Percentiles rank a stretch among this genome's conserved stretches.
These are phyloP conservation scores for Drosophila stalkeri DNA, from an alignment of 2,888 invertebrate genomes.

Conservation along the genomic window DNA sequence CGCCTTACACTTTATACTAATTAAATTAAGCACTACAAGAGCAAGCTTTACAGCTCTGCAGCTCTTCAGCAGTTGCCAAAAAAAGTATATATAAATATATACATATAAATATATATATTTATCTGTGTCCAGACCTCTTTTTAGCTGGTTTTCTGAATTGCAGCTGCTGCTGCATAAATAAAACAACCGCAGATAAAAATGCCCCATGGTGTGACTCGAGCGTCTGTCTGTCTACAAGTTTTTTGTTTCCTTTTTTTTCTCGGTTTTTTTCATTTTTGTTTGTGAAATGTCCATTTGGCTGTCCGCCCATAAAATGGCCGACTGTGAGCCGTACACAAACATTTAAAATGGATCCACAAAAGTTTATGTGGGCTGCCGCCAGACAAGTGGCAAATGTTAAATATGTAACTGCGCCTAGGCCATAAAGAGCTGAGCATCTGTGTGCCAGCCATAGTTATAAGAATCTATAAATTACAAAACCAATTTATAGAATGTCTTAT, in stretches of 20 bases:
- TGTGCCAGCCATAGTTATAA: not conserved
- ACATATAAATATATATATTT: not conserved
- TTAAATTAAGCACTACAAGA: constrained; percentile 59
- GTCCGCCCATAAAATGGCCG: constrained; percentile 48
- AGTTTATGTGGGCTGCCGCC: constrained; percentile 17
- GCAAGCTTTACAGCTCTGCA: not conserved
- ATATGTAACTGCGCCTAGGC: constrained; percentile 2
- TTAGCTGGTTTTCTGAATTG: constrained; percentile 35
- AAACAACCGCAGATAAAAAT: constrained; percentile 60
- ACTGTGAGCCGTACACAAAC: constrained; percentile 38
- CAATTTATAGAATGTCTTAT: not conserved
- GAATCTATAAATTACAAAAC: constrained; percentile 10
- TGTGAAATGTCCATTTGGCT: constrained; percentile 43
- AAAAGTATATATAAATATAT: not conserved
- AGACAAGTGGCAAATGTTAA: constrained; percentile 21
- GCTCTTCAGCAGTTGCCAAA: constrained; percentile 20
- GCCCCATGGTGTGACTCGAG: constrained; percentile 27
- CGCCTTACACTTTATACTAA: constrained; percentile 39
- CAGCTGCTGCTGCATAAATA: constrained; percentile 72
- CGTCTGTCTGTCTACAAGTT: constrained; percentile 42
- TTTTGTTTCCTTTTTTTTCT: not conserved
- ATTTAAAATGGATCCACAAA: constrained; percentile 38
- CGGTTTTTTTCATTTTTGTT: constrained; percentile 4
- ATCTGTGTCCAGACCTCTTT: constrained; percentile 23
- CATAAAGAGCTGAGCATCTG: constrained; percentile 8